Evolutionary conservation across 2,888 invertebrate genomes (phyloP).

Genomic region (Machimus rusticus): DNA sequence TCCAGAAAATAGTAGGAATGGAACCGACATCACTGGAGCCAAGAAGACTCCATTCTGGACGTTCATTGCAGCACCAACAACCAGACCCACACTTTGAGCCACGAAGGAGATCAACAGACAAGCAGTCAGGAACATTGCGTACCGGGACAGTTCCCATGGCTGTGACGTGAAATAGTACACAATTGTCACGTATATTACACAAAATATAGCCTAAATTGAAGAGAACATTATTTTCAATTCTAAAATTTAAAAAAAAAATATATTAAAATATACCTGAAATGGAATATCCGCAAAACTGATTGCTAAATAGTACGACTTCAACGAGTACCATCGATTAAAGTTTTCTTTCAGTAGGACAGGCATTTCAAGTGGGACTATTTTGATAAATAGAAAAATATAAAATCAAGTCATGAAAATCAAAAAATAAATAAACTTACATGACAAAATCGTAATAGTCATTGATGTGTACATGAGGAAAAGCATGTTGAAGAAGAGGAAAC

Average conservation of each 20-base stretch:
- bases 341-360: constrained; percentile 93
- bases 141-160: constrained; percentile 82
- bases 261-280: constrained; percentile 78
- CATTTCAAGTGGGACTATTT: constrained; percentile 91
- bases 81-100: constrained; percentile 93
- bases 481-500: constrained; percentile 98
- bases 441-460: constrained; percentile 98
- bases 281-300: constrained; percentile 96
- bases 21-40: constrained; percentile 96
- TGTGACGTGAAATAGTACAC: constrained; percentile 96
- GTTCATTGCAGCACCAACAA: constrained; percentile 95
- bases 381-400: not conserved
- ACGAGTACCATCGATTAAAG: constrained; percentile 96
- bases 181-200: constrained; percentile 88
- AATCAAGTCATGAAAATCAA: not conserved
- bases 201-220: constrained; percentile 85
- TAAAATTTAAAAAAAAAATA: not conserved
- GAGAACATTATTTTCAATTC: constrained; percentile 38
- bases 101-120: constrained; percentile 92
- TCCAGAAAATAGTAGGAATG: constrained; percentile 93
- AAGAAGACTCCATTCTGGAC: constrained; percentile 96
- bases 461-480: constrained; percentile 98
- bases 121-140: constrained; percentile 86
- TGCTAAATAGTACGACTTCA: constrained; percentile 92
- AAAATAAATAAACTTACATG: constrained; percentile 72